Evolutionary conservation across 2,113 vertebrate genomes (phyloP), one percentile per base, ranked within the genome.

Genomic region (Turnix velox): DNA sequence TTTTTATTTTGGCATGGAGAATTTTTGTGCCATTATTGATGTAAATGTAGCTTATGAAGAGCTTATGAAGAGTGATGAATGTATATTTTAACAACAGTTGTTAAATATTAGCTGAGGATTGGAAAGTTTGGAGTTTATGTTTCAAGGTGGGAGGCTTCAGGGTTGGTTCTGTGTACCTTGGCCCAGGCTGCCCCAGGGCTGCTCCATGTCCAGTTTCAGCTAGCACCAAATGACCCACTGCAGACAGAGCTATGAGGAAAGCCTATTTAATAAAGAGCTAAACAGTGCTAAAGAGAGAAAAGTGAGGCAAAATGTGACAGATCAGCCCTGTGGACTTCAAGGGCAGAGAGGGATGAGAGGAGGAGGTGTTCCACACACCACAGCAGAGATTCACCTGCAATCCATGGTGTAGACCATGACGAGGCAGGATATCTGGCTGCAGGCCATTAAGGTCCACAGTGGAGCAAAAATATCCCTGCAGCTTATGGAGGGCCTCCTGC

Each of bases 321-420:
- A 39, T 24, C 6, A 77, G 10, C 16, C 4, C 24, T 39, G 14
- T 4, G 65, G 49, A 13, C 14, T 27, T 2, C 13, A 37, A 33
- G 4, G 7, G 37, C 18, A n/a, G 15, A 8, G 39, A 8, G 66
- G 30, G 25, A 37, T 2, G 20, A 30, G 23, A 15, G 7, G 30
- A 58, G 10, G 7, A 23, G 14, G 18, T 33, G 7, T 4, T 15
- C 3, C 22, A n/a, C n/a, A 19, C 1, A 4, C 15, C 0, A 3
- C 40, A 35, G 18, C n/a, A 18, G 52, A 42, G 10, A 20, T 61
- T 54, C 9, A 0, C 1, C 16, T 61, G 54, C 8, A 43, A 27
- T 2, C 0, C 0, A 0, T 33, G n/a, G 5, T 48, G 35, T 16
- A 43, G 31, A 6, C 17, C 6, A 4, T 12, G 5, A 27, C 39